Conservation (phyloP, 2,888 invertebrate species). For the Plusia festucae region DNA sequence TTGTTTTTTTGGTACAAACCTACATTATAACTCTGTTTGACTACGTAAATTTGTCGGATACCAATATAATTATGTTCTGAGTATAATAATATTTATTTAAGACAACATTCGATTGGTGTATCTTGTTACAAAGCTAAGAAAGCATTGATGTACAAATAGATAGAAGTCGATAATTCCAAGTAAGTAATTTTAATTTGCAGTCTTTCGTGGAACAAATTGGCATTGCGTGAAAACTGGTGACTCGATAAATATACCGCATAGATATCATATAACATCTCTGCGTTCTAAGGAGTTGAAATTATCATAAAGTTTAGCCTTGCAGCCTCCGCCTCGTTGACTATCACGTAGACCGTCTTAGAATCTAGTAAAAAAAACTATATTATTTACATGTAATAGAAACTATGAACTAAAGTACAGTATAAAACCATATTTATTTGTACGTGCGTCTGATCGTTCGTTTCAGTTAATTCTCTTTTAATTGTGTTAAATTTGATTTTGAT, state of each 20-base stretch:
- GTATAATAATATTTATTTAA: conserved; percentile 31
- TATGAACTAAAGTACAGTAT: too few species aligned
- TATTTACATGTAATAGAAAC: too few species aligned
- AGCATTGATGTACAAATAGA: not conserved
- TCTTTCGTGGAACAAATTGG: not conserved
- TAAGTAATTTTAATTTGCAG: conserved; percentile 2
- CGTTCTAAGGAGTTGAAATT: conserved; percentile 6
- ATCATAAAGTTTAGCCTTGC: conserved; percentile 8
- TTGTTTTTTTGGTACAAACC: conserved; percentile 59
- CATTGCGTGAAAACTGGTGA: not conserved
- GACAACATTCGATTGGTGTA: conserved; percentile 11
- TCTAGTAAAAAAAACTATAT: not conserved
- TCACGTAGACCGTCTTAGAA: not conserved
- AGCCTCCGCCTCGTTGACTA: not conserved
- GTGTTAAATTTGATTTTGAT: not conserved
- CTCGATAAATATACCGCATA: not conserved
- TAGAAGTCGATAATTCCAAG: conserved; percentile 1
- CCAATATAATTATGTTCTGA: conserved; percentile 31
- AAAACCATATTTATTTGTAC: too few species aligned
- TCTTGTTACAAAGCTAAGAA: not conserved
- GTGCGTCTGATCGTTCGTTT: too few species aligned
- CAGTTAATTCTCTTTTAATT: not conserved
- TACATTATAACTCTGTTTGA: conserved; percentile 41
- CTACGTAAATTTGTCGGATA: conserved; percentile 37
- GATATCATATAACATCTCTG: not conserved